Conservation (phyloP, 2,797 vertebrate species). For the Pangasius djambal region DNA sequence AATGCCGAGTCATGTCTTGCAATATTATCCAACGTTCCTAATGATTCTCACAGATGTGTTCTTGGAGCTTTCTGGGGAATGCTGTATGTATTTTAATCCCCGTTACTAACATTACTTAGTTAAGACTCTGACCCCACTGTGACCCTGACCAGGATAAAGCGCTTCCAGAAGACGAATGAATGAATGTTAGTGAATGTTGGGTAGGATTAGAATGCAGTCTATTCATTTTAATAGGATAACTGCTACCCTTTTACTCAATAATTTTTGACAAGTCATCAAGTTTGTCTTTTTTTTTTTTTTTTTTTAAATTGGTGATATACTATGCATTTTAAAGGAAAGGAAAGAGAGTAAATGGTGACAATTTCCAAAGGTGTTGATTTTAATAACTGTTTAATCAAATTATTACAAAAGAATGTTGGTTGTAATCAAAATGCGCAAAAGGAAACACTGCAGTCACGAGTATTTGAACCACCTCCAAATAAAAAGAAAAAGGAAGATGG, state of each 20-base stretch:
- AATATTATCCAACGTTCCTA: neutral
- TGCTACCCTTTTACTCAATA: neutral
- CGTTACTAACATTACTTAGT: neutral
- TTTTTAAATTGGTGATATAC: neutral
- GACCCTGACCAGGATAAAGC: neutral
- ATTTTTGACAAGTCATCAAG: neutral
- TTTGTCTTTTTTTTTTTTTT: no score
- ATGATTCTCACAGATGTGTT: neutral
- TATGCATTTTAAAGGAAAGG: neutral
- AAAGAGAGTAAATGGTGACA: neutral
- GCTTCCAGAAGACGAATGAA: neutral
- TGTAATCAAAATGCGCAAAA: slow-evolving; percentile 47
- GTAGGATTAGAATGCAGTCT: neutral
- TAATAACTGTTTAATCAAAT: slow-evolving; percentile 49
- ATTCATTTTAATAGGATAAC: neutral
- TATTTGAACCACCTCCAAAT: neutral
- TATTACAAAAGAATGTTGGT: slow-evolving; percentile 51
- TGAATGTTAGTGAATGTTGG: neutral
- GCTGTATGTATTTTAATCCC: neutral
- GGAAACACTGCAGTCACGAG: neutral
- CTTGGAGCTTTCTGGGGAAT: neutral
- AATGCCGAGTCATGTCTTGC: neutral
- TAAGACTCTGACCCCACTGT: neutral
- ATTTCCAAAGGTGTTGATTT: slow-evolving; percentile 19
- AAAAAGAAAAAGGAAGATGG: neutral